A percentile compares a stretch with the other conserved stretches of the same genome.
phyloP scores from a whole-genome alignment of 2,888 invertebrate species.

The Aromia moschata region DNA sequence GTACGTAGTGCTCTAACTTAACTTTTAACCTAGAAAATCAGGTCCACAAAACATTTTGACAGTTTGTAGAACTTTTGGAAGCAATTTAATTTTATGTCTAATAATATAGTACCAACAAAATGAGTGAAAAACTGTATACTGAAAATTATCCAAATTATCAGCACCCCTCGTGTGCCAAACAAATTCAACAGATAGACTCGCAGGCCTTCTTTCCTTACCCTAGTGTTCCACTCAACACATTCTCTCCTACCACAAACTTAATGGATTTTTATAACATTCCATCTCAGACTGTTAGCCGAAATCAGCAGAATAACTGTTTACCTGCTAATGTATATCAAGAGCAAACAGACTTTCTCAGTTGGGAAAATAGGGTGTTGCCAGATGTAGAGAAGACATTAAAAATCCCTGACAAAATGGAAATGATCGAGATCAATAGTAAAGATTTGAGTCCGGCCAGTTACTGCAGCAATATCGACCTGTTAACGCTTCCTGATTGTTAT shows the following conservation, averaged over 20 bases:
- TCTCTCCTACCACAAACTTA: constrained; percentile 26
- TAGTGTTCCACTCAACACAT: constrained; percentile 4
- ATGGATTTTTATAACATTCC: constrained; percentile 28
- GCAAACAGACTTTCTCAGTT: constrained; percentile 27
- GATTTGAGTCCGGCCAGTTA: constrained; percentile 57
- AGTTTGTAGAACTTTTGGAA: no score
- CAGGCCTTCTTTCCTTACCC: constrained; percentile 5
- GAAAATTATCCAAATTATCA: not conserved
- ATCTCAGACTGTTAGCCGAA: constrained; percentile 22
- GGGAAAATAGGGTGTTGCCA: constrained; percentile 34
- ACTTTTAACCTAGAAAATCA: no score
- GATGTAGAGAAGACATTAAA: constrained; percentile 44
- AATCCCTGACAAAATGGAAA: constrained; percentile 54
- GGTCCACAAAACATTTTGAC: no score
- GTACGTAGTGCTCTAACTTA: no score
- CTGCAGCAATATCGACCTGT: constrained; percentile 52
- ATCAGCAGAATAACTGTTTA: constrained; percentile 18
- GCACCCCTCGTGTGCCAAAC: not conserved
- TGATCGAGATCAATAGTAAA: constrained; percentile 55
- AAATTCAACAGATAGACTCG: not conserved
- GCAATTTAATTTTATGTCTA: no score
- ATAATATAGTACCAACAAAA: constrained; percentile 1
- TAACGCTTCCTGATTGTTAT: constrained; percentile 52
- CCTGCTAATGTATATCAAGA: constrained; percentile 12
- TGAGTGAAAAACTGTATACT: constrained; percentile 11